Conservation (phyloP, 2,113 vertebrate species). For the Cariama cristata region DNA sequence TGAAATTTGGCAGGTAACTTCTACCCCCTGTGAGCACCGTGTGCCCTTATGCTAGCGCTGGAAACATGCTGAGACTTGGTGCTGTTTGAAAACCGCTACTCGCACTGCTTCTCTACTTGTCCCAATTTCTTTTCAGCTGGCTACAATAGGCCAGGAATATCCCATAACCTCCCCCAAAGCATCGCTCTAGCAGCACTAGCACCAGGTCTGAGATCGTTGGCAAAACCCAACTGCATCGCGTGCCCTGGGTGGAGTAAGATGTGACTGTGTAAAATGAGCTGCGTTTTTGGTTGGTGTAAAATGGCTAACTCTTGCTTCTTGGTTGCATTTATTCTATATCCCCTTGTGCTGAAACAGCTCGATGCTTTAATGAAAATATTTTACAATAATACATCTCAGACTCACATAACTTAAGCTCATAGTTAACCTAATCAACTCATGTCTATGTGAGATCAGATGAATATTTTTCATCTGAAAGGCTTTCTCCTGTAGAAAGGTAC, state of each 20-base stretch:
- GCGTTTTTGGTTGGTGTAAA: background rate
- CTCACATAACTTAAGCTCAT: background rate
- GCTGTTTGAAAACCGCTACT: background rate
- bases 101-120: background rate
- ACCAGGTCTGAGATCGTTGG: background rate
- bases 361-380: background rate
- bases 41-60: background rate
- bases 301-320: background rate
- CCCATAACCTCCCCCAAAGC: background rate
- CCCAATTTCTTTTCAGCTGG: background rate
- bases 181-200: no score
- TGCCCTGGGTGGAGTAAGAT: background rate
- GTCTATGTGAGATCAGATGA: background rate
- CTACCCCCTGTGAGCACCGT: rapidly evolving
- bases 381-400: background rate
- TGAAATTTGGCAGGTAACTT: background rate
- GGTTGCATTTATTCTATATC: background rate
- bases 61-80: background rate
- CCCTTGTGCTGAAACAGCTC: background rate
- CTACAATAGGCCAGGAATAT: background rate
- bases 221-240: background rate
- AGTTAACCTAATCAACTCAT: background rate
- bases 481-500: background rate
- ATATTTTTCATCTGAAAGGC: background rate
- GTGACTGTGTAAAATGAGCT: background rate